Evolutionary conservation across 2,113 vertebrate species (phyloP), one percentile per base, ranked within the genome.

Genomic region (Chaetorhynchus papuensis): DNA sequence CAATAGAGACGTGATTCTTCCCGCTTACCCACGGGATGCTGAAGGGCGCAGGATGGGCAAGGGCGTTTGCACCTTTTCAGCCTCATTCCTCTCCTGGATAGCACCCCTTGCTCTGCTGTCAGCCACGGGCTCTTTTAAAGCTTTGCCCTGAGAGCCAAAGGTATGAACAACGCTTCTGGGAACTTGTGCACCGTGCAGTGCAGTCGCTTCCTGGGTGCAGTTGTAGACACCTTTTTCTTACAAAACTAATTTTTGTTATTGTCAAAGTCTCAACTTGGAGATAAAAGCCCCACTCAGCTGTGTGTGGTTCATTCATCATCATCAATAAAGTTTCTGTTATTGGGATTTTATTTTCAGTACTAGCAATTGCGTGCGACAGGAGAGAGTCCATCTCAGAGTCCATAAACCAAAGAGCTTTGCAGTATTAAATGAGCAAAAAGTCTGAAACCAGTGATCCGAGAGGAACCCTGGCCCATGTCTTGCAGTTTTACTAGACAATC

Each of bases 11-110:
- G 3, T 11, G 6, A 21, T 60, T 37, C 28, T 68, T 45, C 17
- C 22, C 7, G 23, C 18, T 21, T 20, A 35, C 2, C 11, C 8
- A 1, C 1, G 1, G 8, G 22, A 23, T 30, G 9, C 31, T 8
- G 39, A 20, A 7, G 30, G 49, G 10, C 1, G 0, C 5, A 2
- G 37, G 1, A 5, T 1, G 18, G 24, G 11, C 10, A 1, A 2
- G 23, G 5, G 3, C 5, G 0, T 11, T 15, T 30, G 44, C 2
- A 4, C 11, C 10, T 5, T 19, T 9, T 26, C 2, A 33, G 14
- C 31, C 33, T 33, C 10, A 0, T 44, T 37, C 50, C 13, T 26
- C 16, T 15, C 15, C n/a, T 30, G 7, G 4, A 0, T 0, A 10
- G 42, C 54, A 28, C 3, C 1, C 20, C 27, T n/a, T 5, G 17